phyloP scores from a whole-genome alignment of 2,113 vertebrate species.

The Caracal caracal region DNA sequence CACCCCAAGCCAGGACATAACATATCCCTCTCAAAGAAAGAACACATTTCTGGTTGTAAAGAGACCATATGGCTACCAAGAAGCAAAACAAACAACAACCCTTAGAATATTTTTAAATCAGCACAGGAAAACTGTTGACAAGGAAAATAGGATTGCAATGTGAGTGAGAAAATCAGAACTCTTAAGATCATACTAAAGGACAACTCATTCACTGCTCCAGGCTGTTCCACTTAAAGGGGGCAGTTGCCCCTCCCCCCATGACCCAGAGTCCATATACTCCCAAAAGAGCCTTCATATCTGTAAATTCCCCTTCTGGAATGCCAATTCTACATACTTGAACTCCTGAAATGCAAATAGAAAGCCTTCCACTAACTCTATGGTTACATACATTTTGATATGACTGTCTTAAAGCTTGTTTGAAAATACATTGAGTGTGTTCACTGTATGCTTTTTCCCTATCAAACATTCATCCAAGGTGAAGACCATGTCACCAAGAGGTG shows the following conservation, averaged over 20 bases:
- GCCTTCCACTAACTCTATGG: not conserved
- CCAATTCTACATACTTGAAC: not conserved
- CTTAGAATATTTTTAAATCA: not conserved
- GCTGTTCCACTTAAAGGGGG: not conserved
- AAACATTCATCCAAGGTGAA: not conserved
- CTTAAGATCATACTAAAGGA: not conserved
- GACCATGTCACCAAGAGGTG: not conserved
- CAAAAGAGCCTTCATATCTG: not conserved
- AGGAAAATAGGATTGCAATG: not conserved
- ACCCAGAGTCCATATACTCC: not conserved
- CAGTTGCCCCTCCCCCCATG: not conserved
- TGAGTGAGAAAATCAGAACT: not conserved
- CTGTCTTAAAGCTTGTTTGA: not conserved
- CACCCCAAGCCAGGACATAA: not conserved
- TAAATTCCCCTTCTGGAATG: not conserved
- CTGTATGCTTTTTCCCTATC: not conserved
- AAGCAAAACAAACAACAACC: not conserved
- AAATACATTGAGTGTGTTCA: not conserved
- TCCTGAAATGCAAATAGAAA: not conserved
- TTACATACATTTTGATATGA: not conserved
- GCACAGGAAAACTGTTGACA: not conserved
- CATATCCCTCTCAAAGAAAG: not conserved
- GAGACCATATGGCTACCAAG: not conserved
- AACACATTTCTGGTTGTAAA: not conserved
- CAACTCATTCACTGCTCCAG: not conserved